These are phyloP conservation scores for Glossophaga mutica DNA, from an alignment of 2,797 vertebrate species.

Conservation along the genomic window DNA sequence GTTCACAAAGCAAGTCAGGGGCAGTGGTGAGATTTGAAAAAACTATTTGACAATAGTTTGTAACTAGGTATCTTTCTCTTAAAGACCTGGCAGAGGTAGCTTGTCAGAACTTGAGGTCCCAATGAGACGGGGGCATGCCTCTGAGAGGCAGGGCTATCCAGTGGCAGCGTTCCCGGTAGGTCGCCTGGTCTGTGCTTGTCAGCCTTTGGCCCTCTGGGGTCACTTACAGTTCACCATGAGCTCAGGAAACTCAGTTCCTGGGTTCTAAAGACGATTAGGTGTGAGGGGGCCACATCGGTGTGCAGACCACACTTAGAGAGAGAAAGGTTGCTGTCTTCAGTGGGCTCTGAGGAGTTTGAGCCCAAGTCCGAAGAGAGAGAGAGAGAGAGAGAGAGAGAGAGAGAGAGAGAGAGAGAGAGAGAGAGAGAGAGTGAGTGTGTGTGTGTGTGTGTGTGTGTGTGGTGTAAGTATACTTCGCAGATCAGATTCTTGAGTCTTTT, in stretches of 20 bases:
- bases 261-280: background rate
- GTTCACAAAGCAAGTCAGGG: background rate
- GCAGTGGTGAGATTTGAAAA: background rate
- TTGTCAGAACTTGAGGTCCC: background rate
- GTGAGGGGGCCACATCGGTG: background rate
- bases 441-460: background rate
- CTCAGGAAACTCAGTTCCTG: background rate
- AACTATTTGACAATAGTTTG: background rate
- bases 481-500: background rate
- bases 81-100: background rate
- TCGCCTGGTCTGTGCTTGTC: too few species aligned
- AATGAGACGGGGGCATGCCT: background rate
- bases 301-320: background rate
- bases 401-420: too few species aligned
- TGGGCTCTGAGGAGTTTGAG: background rate
- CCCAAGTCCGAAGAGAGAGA: background rate
- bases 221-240: background rate
- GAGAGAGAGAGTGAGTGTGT: background rate
- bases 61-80: background rate
- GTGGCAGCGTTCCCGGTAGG: background rate
- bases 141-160: background rate
- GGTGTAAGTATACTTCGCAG: background rate
- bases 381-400: too few species aligned
- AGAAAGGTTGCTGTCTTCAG: background rate
- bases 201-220: background rate